phyloP scores from a whole-genome alignment of 1,140 invertebrate species.

The Drosophila setifemur region DNA sequence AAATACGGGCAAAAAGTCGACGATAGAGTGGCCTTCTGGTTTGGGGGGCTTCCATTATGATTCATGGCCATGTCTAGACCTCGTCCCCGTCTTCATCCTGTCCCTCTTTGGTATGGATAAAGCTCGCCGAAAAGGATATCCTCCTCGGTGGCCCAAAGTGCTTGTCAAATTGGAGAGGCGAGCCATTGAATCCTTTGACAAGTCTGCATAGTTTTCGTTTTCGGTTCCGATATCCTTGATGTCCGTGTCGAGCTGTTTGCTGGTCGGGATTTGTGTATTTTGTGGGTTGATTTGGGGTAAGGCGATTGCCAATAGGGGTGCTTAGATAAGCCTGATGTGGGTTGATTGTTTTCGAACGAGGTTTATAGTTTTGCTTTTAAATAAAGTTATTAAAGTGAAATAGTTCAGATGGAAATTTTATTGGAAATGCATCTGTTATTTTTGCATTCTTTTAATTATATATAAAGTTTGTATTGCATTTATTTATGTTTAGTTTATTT shows the following conservation, averaged over 20 bases:
- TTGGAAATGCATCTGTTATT: too few species aligned
- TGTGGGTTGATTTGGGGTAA: constrained; percentile 55
- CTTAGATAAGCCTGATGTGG: constrained; percentile 52
- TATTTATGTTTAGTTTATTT: too few species aligned
- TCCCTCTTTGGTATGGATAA: constrained; percentile 50
- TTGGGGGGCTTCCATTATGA: constrained; percentile 62
- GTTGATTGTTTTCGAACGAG: constrained; percentile 21
- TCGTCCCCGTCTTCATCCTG: constrained; percentile 3
- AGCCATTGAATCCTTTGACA: constrained; percentile 74
- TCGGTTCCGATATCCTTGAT: constrained; percentile 45
- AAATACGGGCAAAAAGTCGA: constrained; percentile 74
- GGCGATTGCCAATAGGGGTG: constrained; percentile 19
- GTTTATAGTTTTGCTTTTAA: neutral
- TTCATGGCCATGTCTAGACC: constrained; percentile 71
- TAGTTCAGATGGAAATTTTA: too few species aligned
- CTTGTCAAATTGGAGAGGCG: constrained; percentile 70
- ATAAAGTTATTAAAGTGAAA: constrained; percentile 10
- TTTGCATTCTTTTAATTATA: too few species aligned
- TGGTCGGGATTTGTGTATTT: constrained; percentile 36
- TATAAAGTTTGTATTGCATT: too few species aligned
- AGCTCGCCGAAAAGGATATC: constrained; percentile 47
- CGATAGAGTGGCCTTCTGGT: constrained; percentile 53
- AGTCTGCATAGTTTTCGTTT: constrained; percentile 54
- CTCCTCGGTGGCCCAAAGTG: constrained; percentile 52
- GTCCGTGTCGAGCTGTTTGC: constrained; percentile 35